phyloP scores from a whole-genome alignment of 2,113 vertebrate species.

The Forbesichthys papilliferus region DNA sequence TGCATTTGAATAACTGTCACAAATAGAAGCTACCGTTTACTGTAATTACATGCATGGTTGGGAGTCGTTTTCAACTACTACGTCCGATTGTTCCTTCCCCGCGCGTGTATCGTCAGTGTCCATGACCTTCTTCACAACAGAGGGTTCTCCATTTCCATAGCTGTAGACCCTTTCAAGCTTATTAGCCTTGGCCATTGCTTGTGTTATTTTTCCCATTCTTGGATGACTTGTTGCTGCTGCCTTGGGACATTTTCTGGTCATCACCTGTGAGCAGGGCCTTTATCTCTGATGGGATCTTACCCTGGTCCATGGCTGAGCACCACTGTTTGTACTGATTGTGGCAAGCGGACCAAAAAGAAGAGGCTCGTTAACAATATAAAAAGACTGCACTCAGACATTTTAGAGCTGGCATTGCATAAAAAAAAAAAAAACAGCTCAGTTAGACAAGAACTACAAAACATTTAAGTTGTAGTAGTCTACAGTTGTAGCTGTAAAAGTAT shows the following conservation, averaged over 20 bases:
- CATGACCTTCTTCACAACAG: not conserved
- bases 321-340: conserved; percentile 94
- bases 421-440: not conserved
- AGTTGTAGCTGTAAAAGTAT: too few species aligned
- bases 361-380: not conserved
- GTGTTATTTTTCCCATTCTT: conserved; percentile 80
- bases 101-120: not conserved
- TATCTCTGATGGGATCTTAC: conserved; percentile 98
- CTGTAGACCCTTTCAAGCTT: not conserved
- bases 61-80: not conserved
- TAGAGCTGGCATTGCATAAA: too few species aligned
- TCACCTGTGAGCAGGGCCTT: conserved; percentile 94
- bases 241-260: conserved; percentile 83
- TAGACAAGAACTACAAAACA: not conserved
- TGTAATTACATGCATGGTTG: not conserved
- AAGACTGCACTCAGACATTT: too few species aligned
- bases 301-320: conserved; percentile 98
- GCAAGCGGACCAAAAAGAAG: not conserved
- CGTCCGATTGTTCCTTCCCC: not conserved
- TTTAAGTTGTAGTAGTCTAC: not conserved
- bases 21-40: not conserved
- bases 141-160: not conserved
- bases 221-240: conserved; percentile 73
- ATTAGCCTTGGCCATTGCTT: conserved; percentile 77
- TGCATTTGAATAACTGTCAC: not conserved